These are phyloP conservation scores for Trachelus tabidus DNA, from an alignment of 2,888 invertebrate genomes.

Conservation along the genomic window DNA sequence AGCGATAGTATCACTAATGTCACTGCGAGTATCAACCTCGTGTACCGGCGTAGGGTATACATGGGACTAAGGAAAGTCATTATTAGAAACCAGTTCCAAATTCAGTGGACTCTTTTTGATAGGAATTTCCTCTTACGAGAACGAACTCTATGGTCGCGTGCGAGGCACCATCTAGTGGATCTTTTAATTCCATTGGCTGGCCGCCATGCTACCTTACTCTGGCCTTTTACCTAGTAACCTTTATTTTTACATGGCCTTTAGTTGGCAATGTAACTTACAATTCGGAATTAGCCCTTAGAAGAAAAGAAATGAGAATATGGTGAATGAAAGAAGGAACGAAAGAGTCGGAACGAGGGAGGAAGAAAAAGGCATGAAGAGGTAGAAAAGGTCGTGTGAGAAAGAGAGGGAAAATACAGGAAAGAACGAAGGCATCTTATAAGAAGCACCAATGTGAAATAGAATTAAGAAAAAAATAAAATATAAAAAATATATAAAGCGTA, in stretches of 20 bases:
- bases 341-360: neutral
- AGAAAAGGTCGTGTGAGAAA: constrained; percentile 1
- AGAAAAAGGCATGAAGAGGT: neutral
- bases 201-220: neutral
- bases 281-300: neutral
- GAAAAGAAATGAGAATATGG: too few species aligned
- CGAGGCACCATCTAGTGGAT: neutral
- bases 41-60: neutral
- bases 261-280: neutral
- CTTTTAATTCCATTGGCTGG: neutral
- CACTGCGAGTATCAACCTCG: neutral
- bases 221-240: neutral
- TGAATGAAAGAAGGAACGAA: neutral
- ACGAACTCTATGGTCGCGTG: neutral
- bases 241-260: neutral
- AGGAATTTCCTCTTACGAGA: neutral
- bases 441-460: constrained; percentile 8
- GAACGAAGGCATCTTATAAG: constrained; percentile 8
- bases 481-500: too few species aligned
- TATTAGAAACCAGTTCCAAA: neutral
- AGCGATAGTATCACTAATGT: neutral
- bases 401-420: neutral
- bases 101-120: neutral
- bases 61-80: neutral
- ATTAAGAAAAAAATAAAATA: too few species aligned